Percentiles rank a stretch among this genome's conserved stretches.
Conservation (phyloP, 2,888 invertebrate species). For the Zhuqinia jingwanae region DNA sequence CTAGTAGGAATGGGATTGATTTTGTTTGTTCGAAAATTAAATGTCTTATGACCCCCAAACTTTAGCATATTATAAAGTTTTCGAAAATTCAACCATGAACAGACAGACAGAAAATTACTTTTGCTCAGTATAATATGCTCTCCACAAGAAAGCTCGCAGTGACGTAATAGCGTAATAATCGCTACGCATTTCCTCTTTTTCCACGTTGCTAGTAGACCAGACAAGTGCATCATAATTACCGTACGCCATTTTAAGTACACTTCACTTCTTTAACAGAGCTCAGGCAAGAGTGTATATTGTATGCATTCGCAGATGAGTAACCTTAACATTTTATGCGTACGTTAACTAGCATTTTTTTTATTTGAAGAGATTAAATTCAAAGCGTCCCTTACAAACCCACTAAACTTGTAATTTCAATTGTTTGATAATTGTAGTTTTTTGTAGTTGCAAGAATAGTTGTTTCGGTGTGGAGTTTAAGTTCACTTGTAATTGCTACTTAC, state of each 20-base stretch:
- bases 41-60: too few species aligned
- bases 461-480: slow-evolving; percentile 15
- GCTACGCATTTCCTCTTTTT: slow-evolving; percentile 44
- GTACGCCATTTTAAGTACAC: neutral
- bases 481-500: slow-evolving; percentile 14
- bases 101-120: too few species aligned
- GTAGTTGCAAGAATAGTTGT: neutral
- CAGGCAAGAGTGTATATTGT: neutral
- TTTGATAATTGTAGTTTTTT: slow-evolving; percentile 1
- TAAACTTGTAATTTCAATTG: slow-evolving; percentile 7
- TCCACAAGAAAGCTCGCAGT: too few species aligned
- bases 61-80: too few species aligned
- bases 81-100: too few species aligned
- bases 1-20: too few species aligned
- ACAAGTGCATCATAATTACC: slow-evolving; percentile 33
- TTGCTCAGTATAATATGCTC: too few species aligned
- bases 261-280: neutral
- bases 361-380: too few species aligned
- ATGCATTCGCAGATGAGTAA: neutral
- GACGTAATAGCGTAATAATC: too few species aligned
- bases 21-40: too few species aligned
- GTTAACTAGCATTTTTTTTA: too few species aligned
- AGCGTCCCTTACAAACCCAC: neutral
- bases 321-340: neutral
- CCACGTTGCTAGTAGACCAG: slow-evolving; percentile 43